Percentiles rank a stretch among this genome's conserved stretches.
These are phyloP conservation scores for Struthio camelus DNA, from an alignment of 2,113 vertebrate genomes.

Conservation along the genomic window DNA sequence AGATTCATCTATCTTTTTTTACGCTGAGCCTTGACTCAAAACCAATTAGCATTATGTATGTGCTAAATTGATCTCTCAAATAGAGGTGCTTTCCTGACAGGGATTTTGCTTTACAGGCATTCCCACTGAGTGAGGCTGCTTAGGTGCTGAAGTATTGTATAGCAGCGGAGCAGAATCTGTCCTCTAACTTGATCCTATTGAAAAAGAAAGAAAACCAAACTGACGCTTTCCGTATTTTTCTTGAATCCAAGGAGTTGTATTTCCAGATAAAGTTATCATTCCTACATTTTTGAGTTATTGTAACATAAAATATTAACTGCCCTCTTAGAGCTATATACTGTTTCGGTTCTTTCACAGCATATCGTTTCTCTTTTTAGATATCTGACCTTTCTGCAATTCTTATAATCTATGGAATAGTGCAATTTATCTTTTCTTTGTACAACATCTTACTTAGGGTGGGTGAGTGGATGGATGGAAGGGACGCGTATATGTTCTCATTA, in stretches of 20 bases:
- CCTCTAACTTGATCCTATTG: background rate
- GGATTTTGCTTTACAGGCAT: background rate
- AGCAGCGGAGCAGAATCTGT: background rate
- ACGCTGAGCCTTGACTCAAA: background rate
- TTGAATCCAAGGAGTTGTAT: background rate
- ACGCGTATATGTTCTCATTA: constrained; percentile 34
- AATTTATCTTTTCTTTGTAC: constrained; percentile 53
- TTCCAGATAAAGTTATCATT: constrained; percentile 20
- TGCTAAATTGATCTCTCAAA: constrained; percentile 12
- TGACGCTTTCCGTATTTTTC: background rate
- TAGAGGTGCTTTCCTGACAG: background rate
- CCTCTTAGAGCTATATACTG: background rate
- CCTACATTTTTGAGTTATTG: constrained; percentile 39
- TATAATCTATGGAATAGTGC: constrained; percentile 25
- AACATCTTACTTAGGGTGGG: constrained; percentile 17
- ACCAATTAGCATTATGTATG: constrained; percentile 18
- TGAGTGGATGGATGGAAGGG: background rate
- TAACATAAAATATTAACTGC: constrained; percentile 61
- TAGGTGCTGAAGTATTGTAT: background rate
- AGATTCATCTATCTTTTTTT: background rate
- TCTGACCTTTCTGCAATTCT: constrained; percentile 57
- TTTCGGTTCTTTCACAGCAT: constrained; percentile 1
- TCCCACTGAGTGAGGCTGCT: background rate
- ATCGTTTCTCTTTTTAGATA: constrained; percentile 56
- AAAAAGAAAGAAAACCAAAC: background rate